Base-by-base conservation (phyloP, 2,113 vertebrate species). In the Lamprotornis superbus region DNA sequence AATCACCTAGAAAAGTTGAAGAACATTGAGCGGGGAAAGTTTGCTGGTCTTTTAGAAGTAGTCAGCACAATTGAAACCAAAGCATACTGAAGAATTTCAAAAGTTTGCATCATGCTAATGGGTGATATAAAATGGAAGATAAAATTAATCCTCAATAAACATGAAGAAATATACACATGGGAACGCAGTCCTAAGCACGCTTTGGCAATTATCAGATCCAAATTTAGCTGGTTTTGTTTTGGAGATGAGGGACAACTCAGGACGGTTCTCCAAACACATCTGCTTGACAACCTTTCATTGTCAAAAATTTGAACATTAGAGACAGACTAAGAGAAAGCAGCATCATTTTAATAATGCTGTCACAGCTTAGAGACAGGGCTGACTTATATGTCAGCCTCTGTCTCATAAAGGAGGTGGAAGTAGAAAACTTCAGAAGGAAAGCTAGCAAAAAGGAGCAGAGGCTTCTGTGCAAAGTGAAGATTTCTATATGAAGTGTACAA, bases 1-100 rank as follows among this genome's bases (percentile, higher is more conserved):
- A 95, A 97, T 96, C 88, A 92, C 71, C 63, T 42, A 65, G 61
- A 88, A 88, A 88, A 92, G 50, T 22, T 42, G 63, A 83, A 93
- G 88, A 80, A 67, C 27, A 70, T 59, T 2, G 1, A 83, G 46
- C 85, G 33, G 25, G 86, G 75, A 94, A 93, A 80, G 19, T 63
- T 57, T 88, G 25, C 50, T 80, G 23, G 35, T 55, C 33, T 77
- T 93, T 79, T 73, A 35, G 46, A 94, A 83, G 15, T 0, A 87
- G 39, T 57, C 25, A 14, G 73, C 78, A 33, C 33, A 69, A 70
- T 33, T 1, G 1, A 90, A 96, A 81, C 53, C 39, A 59, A 86
- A 86, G 40, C 61, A 86, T 53, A 55, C 37, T 63, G 46, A 46
- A 74, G 46, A 77, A 83, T 77, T 94, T 90, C 12, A 63, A 4